Evolutionary conservation across 2,888 invertebrate species (phyloP).

Genomic region (Agriopis leucophaearia): DNA sequence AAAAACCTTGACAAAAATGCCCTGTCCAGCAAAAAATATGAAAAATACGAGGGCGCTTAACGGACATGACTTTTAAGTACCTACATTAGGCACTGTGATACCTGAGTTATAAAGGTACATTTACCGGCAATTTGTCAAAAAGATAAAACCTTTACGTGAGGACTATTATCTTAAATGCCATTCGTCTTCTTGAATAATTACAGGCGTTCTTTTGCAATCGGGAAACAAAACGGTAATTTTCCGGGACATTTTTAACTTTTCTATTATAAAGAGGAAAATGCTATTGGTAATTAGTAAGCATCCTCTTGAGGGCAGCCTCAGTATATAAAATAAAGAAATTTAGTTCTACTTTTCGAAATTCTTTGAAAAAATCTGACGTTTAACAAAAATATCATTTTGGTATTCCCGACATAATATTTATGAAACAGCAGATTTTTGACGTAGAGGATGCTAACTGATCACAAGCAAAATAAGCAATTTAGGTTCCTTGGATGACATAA

Average conservation of each 20-base stretch:
- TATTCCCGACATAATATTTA: no score
- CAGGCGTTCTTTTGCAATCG: constrained; percentile 60
- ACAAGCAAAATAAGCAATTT: no score
- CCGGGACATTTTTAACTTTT: constrained; percentile 25
- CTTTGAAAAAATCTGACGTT: no score
- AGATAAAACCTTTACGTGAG: constrained; percentile 80
- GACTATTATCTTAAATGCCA: constrained; percentile 76
- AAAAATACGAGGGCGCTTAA: constrained; percentile 25
- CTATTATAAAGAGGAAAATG: not conserved
- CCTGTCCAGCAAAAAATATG: constrained; percentile 15
- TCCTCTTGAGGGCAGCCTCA: no score
- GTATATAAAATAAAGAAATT: no score
- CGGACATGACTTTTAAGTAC: constrained; percentile 36
- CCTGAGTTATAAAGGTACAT: constrained; percentile 63
- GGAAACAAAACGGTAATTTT: constrained; percentile 53
- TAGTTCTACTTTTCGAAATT: no score
- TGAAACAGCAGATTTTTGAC: no score
- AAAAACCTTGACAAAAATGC: not conserved
- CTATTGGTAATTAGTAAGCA: no score
- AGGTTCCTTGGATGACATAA: no score
- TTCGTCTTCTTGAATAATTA: constrained; percentile 81
- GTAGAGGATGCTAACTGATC: no score
- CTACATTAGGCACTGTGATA: constrained; percentile 61
- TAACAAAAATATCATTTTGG: no score
- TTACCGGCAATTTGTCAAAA: constrained; percentile 78